These are phyloP conservation scores for Lagopus leucura DNA, from an alignment of 2,113 vertebrate genomes.

Conservation along the genomic window DNA sequence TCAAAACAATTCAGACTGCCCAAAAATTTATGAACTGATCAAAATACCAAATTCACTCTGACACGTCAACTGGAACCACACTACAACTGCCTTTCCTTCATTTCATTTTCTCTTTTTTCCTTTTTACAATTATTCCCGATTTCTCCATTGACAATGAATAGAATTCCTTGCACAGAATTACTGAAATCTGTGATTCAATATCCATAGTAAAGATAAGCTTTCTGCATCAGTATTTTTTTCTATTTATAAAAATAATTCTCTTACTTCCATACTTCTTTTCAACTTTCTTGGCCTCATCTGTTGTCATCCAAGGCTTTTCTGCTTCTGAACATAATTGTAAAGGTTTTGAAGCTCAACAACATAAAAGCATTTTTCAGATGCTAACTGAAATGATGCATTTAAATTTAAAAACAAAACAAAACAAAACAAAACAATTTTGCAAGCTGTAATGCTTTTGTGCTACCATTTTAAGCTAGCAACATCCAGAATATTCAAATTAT, in stretches of 20 bases:
- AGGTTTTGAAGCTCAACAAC: background rate
- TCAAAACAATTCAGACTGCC: background rate
- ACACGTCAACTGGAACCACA: background rate
- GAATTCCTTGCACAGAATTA: background rate
- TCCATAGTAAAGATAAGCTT: background rate
- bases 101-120: background rate
- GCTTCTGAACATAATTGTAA: background rate
- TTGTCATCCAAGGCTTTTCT: background rate
- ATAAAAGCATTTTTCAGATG: background rate
- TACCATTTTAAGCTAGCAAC: background rate
- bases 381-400: background rate
- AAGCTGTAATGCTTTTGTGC: background rate
- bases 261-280: background rate
- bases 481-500: background rate
- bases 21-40: fast-evolving
- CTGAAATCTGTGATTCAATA: background rate
- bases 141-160: background rate
- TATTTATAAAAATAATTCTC: background rate
- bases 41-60: background rate
- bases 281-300: background rate
- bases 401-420: background rate
- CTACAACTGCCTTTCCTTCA: background rate
- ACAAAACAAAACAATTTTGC: background rate
- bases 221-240: background rate
- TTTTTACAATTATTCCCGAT: background rate